Base-by-base conservation (phyloP, 2,888 invertebrate species). In the Liopterus haemorrhoidalis region DNA sequence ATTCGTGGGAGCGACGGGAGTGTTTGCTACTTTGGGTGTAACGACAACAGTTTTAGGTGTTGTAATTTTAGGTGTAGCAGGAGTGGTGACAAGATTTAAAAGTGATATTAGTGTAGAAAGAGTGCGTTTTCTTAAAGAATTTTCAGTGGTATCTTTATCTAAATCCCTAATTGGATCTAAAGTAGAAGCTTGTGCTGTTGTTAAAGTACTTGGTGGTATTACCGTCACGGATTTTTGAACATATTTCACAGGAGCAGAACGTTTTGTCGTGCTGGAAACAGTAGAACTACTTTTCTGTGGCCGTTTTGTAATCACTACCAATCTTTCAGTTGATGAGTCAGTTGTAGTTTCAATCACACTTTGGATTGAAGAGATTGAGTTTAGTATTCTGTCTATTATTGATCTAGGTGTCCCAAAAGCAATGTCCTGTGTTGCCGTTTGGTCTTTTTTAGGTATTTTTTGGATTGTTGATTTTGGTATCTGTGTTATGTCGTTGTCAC, bases 321-420 rank as follows among this genome's bases (percentile, higher is more conserved):
- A 38, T 50, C 21, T 55, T 51, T 49, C 54, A 50, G 25, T 48
- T 40, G 38, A 53, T 52, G 45, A 57, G 55, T 57, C 59, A 28
- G 55, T 55, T 20, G 57, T 53, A 8, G 52, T 53, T 28, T 61
- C 61, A 46, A 62, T 64, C n/a, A 45, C 32, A 39, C 39, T 45
- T 57, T 68, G 66, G 49, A 69, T 65, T 39, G 67, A 67, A 33
- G 65, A 63, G 33, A 69, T 53, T 39, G 68, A 68, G 54, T 58
- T 66, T 47, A 68, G 56, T 47, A 69, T 69, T 59, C 61, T 60
- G 57, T 69, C 67, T 47, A 69, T 68, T 45, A 69, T 61, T 16
- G 69, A 48, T 54, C 49, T 53, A 49, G 43, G 51, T 35, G 44
- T 48, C 39, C 33, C 46, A 30, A 41, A 49, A 37, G 45, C 38